Evolutionary conservation across 1,140 invertebrate species (phyloP).

Genomic region (roundworm (Caenorhabditis elegans)): WBcel235 BX284602.5:8516001-8516500

Average conservation of each 20-base stretch:
- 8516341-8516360: conserved; percentile 42
- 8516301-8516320: neutral
- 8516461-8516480: conserved; percentile 54
- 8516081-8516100: conserved; percentile 49
- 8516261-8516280: conserved; percentile 55
- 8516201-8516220: conserved; percentile 52
- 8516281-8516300: conserved; percentile 36
- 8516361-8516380: conserved; percentile 44
- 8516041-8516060: conserved; percentile 57
- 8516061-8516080: conserved; percentile 54
- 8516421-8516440: conserved; percentile 47
- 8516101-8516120: conserved; percentile 52
- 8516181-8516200: conserved; percentile 53
- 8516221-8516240: conserved; percentile 52
- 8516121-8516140: conserved; percentile 55
- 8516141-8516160: conserved; percentile 55
- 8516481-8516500: conserved; percentile 55
- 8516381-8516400: conserved; percentile 46
- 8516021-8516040: conserved; percentile 33
- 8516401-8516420: conserved; percentile 44
- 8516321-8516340: neutral
- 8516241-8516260: conserved; percentile 52
- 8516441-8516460: conserved; percentile 41
- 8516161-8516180: conserved; percentile 54
- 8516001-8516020: neutral